Percentiles rank a stretch among this genome's conserved stretches.
Conservation (phyloP, 2,797 vertebrate genomes). For the Rhynchotus rufescens region DNA sequence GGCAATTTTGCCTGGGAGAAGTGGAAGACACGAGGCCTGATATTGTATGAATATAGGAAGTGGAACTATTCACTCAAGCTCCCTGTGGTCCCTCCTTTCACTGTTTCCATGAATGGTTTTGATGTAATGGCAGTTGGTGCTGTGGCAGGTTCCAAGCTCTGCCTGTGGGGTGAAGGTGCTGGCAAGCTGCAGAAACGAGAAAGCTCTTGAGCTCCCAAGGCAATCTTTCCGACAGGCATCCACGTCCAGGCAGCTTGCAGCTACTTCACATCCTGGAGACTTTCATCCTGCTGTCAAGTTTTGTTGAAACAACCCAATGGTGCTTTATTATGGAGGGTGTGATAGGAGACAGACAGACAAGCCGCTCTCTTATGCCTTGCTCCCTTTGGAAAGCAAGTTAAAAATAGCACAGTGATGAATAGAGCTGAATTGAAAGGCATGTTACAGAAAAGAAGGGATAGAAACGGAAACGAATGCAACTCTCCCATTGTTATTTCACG, state of each 20-base stretch:
- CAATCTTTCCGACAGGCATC: not conserved
- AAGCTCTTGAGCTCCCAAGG: not conserved
- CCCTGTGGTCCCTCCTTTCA: not conserved
- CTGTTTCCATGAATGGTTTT: not conserved
- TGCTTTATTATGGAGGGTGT: not conserved
- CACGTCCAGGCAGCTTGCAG: not conserved
- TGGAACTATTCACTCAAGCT: not conserved
- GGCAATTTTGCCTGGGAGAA: not conserved
- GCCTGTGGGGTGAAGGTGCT: not conserved
- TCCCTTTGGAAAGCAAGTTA: slow-evolving; percentile 46
- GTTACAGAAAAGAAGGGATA: not conserved
- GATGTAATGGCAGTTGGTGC: accelerated
- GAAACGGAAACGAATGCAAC: not conserved
- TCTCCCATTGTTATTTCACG: not conserved
- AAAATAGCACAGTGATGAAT: slow-evolving; percentile 12
- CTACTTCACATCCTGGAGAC: not conserved
- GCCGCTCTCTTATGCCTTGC: accelerated
- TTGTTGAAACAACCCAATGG: not conserved
- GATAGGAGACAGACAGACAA: slow-evolving; percentile 27
- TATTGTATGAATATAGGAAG: not conserved
- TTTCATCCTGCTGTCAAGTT: not conserved
- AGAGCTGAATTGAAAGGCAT: not conserved
- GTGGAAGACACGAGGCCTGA: not conserved
- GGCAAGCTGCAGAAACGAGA: not conserved
- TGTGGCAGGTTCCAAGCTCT: not conserved